Evolutionary conservation across 2,888 invertebrate genomes (phyloP).

Genomic region (Andrena haemorrhoa): DNA sequence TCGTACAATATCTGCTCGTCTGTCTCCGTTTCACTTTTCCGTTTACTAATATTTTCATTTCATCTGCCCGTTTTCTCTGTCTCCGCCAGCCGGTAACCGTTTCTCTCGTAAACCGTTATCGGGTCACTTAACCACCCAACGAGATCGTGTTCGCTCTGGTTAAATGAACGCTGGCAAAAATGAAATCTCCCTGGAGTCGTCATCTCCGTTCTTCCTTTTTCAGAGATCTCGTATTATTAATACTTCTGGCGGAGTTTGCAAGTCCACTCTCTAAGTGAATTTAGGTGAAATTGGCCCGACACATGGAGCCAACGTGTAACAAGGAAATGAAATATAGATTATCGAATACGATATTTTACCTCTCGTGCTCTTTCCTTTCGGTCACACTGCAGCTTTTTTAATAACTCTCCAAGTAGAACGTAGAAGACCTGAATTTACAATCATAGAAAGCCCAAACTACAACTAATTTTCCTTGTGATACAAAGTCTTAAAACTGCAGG

Average conservation of each 20-base stretch:
- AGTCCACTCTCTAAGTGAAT: background rate
- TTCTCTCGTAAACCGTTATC: constrained; percentile 78
- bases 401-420: too few species aligned
- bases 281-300: background rate
- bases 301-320: background rate
- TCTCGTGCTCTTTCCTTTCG: background rate
- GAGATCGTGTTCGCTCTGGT: constrained; percentile 65
- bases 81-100: constrained; percentile 75
- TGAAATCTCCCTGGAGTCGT: constrained; percentile 19
- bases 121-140: constrained; percentile 71
- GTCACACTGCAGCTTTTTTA: too few species aligned
- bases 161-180: constrained; percentile 56
- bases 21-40: constrained; percentile 27
- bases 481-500: too few species aligned
- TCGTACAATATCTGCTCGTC: background rate
- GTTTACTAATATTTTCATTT: constrained; percentile 23
- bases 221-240: background rate
- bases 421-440: too few species aligned
- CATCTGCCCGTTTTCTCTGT: constrained; percentile 49
- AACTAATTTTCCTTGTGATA: too few species aligned
- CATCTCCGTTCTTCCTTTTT: constrained; percentile 22
- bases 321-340: background rate
- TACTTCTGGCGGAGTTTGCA: background rate
- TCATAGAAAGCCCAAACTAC: too few species aligned
- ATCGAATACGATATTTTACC: background rate